Evolutionary conservation across 2,888 invertebrate species (phyloP).

Genomic region (Ommatoiulus sabulosus): DNA sequence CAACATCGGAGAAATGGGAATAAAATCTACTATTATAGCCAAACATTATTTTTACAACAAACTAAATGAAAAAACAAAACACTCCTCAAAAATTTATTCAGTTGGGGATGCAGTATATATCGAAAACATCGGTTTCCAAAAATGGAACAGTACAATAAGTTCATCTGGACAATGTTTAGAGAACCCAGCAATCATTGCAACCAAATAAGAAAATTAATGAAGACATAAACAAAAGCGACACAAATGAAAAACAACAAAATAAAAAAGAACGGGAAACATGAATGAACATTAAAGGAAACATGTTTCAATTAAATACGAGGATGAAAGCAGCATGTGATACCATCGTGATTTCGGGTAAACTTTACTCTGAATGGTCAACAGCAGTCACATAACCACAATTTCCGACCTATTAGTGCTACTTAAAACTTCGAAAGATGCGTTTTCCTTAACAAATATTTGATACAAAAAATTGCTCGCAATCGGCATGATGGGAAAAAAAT

Average conservation of each 20-base stretch:
- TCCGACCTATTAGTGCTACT: not conserved
- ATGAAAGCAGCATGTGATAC: not conserved
- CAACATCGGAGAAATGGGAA: not conserved
- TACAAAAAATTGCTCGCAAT: no score
- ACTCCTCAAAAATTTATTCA: no score
- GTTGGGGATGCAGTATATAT: conserved; percentile 17
- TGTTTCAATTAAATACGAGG: no score
- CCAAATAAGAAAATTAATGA: not conserved
- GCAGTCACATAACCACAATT: not conserved
- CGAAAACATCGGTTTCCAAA: not conserved
- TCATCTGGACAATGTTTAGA: not conserved
- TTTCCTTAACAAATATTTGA: no score
- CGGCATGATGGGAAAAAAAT: no score
- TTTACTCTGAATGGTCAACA: not conserved
- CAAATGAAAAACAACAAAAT: not conserved
- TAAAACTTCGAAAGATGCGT: no score
- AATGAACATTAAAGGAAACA: not conserved
- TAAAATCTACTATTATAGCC: not conserved
- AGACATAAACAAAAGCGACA: not conserved
- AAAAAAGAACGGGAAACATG: not conserved
- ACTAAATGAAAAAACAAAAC: no score
- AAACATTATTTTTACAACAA: no score
- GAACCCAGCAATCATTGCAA: no score
- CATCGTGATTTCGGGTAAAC: not conserved
- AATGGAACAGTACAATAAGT: not conserved